Percentiles rank a stretch among this genome's conserved stretches.
Evolutionary conservation across 2,797 vertebrate genomes (phyloP).

Genomic region (Sphaeramia orbicularis): DNA sequence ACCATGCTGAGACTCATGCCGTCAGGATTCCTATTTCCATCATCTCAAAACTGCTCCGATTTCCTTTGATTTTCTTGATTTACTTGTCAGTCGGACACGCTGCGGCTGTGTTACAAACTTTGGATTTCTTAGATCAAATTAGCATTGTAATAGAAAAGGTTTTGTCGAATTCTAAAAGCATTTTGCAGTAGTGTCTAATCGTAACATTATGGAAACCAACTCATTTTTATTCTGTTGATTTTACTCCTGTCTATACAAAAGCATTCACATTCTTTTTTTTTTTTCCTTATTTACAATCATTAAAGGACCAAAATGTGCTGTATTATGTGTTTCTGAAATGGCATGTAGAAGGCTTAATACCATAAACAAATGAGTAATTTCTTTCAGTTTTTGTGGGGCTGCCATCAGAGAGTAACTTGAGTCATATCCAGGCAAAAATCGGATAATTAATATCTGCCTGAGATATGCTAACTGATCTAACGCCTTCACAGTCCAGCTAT

Average conservation of each 20-base stretch:
- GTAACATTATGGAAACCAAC: too few species aligned
- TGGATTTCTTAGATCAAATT: background rate
- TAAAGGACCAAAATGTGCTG: too few species aligned
- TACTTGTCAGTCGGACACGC: background rate
- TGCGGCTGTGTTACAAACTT: background rate
- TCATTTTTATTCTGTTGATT: background rate
- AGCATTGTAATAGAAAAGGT: background rate
- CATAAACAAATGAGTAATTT: too few species aligned
- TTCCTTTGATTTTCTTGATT: background rate
- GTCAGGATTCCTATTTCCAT: slow-evolving; percentile 5
- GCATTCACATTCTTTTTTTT: too few species aligned
- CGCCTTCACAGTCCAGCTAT: background rate
- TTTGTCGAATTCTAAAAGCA: background rate
- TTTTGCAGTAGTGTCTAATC: background rate
- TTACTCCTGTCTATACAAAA: background rate
- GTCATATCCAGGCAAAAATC: background rate
- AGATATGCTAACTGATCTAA: background rate
- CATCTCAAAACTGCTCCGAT: slow-evolving; percentile 3
- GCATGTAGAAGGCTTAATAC: too few species aligned
- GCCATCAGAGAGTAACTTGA: background rate
- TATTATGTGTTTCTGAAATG: background rate
- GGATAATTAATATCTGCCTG: background rate
- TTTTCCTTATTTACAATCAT: too few species aligned
- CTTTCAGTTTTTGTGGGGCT: background rate
- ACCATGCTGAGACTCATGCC: slow-evolving; percentile 14